Percentiles rank a stretch among this genome's conserved stretches.
phyloP scores from a whole-genome alignment of 2,113 vertebrate genomes.

The Gnathonemus longibarbis region DNA sequence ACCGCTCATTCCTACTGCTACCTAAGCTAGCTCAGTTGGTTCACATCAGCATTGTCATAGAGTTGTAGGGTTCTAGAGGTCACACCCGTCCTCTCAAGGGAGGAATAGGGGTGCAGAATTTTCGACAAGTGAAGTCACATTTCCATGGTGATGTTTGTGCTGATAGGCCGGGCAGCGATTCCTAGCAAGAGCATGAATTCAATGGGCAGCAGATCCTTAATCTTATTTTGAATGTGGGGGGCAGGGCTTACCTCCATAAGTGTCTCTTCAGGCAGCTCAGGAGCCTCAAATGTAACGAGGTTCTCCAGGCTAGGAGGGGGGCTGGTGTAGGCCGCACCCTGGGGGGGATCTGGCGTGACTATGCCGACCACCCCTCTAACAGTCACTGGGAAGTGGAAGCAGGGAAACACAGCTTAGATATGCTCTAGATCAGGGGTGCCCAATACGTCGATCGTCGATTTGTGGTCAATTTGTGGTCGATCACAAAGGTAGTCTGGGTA shows the following conservation, averaged over 20 bases:
- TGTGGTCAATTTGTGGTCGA: too few species aligned
- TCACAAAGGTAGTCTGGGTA: too few species aligned
- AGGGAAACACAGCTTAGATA: not conserved
- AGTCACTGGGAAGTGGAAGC: not conserved
- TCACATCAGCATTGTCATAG: not conserved
- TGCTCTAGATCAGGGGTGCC: not conserved
- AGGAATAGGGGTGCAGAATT: not conserved
- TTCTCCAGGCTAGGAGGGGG: slow-evolving; percentile 72
- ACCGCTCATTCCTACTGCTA: not conserved
- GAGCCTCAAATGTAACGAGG: slow-evolving; percentile 81
- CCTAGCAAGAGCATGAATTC: not conserved
- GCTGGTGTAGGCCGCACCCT: not conserved
- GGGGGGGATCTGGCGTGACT: not conserved
- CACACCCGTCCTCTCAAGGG: not conserved
- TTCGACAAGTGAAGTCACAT: not conserved
- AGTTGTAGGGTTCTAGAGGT: not conserved
- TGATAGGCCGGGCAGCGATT: not conserved
- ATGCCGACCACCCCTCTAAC: not conserved
- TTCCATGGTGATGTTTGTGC: not conserved
- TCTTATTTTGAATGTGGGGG: not conserved
- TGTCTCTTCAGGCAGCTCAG: slow-evolving; percentile 88
- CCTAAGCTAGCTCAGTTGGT: not conserved
- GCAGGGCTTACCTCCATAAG: slow-evolving; percentile 83
- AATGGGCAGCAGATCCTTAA: not conserved
- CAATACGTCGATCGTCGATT: too few species aligned